These are phyloP conservation scores for Merops nubicus DNA, from an alignment of 2,113 vertebrate genomes.

Conservation along the genomic window DNA sequence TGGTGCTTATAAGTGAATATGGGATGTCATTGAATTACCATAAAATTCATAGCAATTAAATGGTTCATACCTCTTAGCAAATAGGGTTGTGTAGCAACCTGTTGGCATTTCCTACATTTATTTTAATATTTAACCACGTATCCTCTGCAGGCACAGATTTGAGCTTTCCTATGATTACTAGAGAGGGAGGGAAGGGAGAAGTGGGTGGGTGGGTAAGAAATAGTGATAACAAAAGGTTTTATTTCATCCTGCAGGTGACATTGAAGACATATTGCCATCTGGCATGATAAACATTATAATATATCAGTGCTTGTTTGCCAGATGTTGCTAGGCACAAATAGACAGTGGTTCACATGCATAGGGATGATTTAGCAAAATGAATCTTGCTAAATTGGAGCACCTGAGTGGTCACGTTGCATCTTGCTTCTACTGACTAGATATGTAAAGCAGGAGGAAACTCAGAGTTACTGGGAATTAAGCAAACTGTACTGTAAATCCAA, in stretches of 20 bases:
- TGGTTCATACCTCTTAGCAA: background rate
- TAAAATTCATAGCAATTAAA: constrained; percentile 17
- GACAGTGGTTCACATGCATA: constrained; percentile 53
- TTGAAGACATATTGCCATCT: constrained; percentile 76
- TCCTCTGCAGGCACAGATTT: background rate
- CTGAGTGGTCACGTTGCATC: constrained; percentile 37
- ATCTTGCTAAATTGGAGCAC: constrained; percentile 64
- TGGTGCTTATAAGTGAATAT: background rate
- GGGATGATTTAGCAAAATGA: constrained; percentile 70
- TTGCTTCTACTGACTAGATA: constrained; percentile 32
- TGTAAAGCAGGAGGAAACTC: constrained; percentile 18
- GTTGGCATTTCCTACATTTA: constrained; percentile 18
- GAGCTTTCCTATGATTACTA: background rate
- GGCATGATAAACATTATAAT: constrained; percentile 72
- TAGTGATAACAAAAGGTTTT: constrained; percentile 43
- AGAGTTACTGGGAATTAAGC: constrained; percentile 35
- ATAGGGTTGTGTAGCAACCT: background rate
- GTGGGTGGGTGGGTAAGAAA: background rate
- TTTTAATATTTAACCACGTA: constrained; percentile 28
- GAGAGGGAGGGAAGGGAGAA: background rate
- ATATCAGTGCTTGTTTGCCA: constrained; percentile 79
- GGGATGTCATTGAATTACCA: background rate
- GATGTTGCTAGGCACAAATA: constrained; percentile 72
- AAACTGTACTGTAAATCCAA: background rate
- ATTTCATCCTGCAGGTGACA: constrained; percentile 75